These are phyloP conservation scores for Papilio machaon DNA, from an alignment of 1,140 invertebrate species.

Conservation along the genomic window DNA sequence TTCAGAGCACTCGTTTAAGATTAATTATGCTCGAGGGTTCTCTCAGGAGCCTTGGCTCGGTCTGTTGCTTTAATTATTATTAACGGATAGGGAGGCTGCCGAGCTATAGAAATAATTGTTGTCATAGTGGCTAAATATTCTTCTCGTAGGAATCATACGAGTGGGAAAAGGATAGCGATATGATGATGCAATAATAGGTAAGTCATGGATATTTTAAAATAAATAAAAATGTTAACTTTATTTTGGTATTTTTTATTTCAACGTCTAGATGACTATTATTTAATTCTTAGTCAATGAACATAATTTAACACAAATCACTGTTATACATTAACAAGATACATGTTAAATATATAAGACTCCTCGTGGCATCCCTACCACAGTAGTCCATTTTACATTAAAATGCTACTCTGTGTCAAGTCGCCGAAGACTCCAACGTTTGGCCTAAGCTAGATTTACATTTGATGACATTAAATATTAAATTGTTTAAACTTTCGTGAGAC, in stretches of 20 bases:
- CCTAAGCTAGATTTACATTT: constrained; percentile 40
- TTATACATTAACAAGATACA: constrained; percentile 30
- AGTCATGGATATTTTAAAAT: not conserved
- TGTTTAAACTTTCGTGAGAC: too few species aligned
- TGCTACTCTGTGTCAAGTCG: constrained; percentile 64
- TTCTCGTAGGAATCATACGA: not conserved
- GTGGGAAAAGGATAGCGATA: not conserved
- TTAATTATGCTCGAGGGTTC: too few species aligned
- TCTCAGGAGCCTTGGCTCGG: too few species aligned
- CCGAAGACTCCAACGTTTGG: constrained; percentile 45
- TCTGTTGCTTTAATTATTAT: too few species aligned
- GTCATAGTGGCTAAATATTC: too few species aligned
- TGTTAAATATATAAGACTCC: constrained; percentile 43
- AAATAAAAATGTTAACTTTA: constrained; percentile 27
- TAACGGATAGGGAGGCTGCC: too few species aligned
- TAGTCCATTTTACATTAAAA: constrained; percentile 68
- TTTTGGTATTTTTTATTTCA: constrained; percentile 27
- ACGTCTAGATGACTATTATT: constrained; percentile 34
- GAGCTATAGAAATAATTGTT: not conserved
- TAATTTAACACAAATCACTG: constrained; percentile 39
- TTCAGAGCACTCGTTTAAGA: too few species aligned
- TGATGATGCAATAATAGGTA: too few species aligned
- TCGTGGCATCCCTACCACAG: constrained; percentile 60
- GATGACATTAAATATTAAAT: too few species aligned
- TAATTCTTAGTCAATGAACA: constrained; percentile 27